Percentiles rank a stretch among this genome's conserved stretches.
Conservation (phyloP, 1,140 invertebrate species). For the Pogonognathellus flavescens region DNA sequence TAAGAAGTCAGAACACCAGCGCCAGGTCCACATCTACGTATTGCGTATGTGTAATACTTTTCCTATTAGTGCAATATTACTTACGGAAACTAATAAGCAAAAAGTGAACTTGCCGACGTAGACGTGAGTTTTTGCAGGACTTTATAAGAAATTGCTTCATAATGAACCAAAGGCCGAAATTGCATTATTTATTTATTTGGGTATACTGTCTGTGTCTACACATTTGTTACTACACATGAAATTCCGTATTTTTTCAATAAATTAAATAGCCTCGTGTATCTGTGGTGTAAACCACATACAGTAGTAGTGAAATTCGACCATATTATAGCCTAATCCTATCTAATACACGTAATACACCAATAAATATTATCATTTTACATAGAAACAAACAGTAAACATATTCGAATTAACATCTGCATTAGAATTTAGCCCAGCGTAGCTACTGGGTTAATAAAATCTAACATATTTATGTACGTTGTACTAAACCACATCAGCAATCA, state of each 20-base stretch:
- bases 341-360: no score
- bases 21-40: background rate
- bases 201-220: background rate
- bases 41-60: background rate
- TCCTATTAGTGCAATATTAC: background rate
- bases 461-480: no score
- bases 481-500: no score
- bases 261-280: no score
- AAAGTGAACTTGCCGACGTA: slow-evolving; percentile 33
- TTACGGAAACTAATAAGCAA: slow-evolving; percentile 31
- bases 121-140: slow-evolving; percentile 23
- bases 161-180: slow-evolving; percentile 42
- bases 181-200: background rate
- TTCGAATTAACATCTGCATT: no score
- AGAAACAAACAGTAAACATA: no score
- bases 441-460: no score
- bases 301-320: background rate
- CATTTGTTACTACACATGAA: no score
- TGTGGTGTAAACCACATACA: background rate
- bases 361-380: no score
- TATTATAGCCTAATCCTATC: no score
- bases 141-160: slow-evolving; percentile 43
- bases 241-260: no score
- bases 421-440: no score
- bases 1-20: background rate